Conservation (phyloP, 1,140 invertebrate species). For the Papilio polyxenes region DNA sequence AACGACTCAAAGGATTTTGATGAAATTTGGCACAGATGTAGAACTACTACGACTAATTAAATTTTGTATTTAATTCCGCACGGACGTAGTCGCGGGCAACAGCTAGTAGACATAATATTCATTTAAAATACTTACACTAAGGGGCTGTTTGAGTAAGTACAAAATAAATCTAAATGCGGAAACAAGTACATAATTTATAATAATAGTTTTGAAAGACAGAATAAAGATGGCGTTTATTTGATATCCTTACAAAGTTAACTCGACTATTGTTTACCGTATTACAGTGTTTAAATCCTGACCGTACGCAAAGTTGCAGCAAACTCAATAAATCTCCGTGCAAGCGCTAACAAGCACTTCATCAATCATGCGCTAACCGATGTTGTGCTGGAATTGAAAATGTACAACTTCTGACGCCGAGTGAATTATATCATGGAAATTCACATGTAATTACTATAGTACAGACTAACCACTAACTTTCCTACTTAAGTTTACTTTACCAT, state of each 20-base stretch:
- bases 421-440: background rate
- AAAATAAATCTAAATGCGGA: too few species aligned
- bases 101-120: too few species aligned
- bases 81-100: too few species aligned
- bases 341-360: conserved; percentile 5
- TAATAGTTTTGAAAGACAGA: background rate
- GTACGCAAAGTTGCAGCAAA: conserved; percentile 1
- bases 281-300: background rate
- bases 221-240: background rate
- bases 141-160: too few species aligned
- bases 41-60: too few species aligned
- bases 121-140: too few species aligned
- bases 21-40: too few species aligned
- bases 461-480: background rate
- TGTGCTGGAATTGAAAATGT: conserved; percentile 12
- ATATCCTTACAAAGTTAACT: background rate
- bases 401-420: conserved; percentile 1
- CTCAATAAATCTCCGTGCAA: conserved; percentile 3
- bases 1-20: too few species aligned
- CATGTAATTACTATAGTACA: background rate
- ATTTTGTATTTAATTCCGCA: too few species aligned
- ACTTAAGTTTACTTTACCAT: background rate
- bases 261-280: background rate
- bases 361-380: conserved; percentile 1
- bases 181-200: too few species aligned